These are phyloP conservation scores for Trypoxylus dichotomus DNA, from an alignment of 1,140 invertebrate species.

Conservation along the genomic window DNA sequence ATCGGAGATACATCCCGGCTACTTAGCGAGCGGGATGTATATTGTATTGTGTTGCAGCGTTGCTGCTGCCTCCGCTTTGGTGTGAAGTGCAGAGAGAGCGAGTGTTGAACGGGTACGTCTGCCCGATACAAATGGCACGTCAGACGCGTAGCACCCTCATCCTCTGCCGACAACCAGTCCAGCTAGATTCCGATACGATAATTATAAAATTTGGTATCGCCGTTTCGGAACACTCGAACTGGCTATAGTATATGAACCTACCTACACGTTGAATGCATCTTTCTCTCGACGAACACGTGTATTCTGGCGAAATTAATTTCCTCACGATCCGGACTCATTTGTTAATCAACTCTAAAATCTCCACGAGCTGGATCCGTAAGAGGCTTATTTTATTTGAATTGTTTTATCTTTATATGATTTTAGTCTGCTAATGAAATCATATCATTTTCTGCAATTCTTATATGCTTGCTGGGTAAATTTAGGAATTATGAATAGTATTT, in stretches of 20 bases:
- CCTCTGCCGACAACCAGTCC: constrained; percentile 43
- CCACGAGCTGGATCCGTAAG: not conserved
- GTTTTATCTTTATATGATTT: not conserved
- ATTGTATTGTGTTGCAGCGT: not conserved
- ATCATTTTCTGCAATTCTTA: too few species aligned
- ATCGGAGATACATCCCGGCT: not conserved
- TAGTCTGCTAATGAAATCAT: not conserved
- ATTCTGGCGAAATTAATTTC: constrained; percentile 36
- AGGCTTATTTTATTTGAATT: not conserved
- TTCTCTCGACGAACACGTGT: constrained; percentile 38
- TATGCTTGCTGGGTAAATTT: too few species aligned
- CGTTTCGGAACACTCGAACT: constrained; percentile 36
- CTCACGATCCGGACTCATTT: constrained; percentile 33
- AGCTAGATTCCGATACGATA: constrained; percentile 49
- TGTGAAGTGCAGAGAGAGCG: constrained; percentile 27
- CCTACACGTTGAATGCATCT: constrained; percentile 28
- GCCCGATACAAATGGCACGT: constrained; percentile 41
- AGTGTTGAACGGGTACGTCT: constrained; percentile 27
- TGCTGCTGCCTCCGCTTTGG: constrained; percentile 21
- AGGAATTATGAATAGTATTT: too few species aligned
- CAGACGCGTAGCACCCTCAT: constrained; percentile 34
- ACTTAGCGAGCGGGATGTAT: constrained; percentile 7
- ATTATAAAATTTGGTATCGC: constrained; percentile 49
- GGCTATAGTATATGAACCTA: not conserved
- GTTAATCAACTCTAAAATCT: constrained; percentile 25